A percentile compares a stretch with the other conserved stretches of the same genome.
phyloP scores from a whole-genome alignment of 2,888 invertebrate species.

The Coelogynopora nodosa region DNA sequence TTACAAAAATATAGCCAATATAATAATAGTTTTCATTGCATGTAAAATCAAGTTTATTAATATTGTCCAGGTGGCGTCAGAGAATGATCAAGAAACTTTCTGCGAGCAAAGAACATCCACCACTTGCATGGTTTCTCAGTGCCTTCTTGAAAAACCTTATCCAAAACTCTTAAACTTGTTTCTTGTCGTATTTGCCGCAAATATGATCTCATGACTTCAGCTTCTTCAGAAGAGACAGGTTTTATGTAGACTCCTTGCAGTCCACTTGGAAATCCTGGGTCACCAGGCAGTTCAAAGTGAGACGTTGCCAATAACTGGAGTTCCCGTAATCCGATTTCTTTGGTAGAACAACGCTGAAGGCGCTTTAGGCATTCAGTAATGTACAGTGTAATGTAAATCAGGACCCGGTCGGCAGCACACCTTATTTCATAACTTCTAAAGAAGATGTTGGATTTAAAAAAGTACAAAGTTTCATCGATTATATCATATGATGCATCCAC shows the following conservation, averaged over 20 bases:
- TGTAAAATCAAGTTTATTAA: too few species aligned
- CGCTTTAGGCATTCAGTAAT: neutral
- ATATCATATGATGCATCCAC: neutral
- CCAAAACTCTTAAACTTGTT: slow-evolving; percentile 82
- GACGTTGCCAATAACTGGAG: slow-evolving; percentile 69
- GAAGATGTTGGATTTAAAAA: neutral
- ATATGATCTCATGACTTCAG: slow-evolving; percentile 86
- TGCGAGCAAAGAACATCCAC: slow-evolving; percentile 98
- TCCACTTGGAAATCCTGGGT: slow-evolving; percentile 77
- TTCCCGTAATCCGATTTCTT: neutral
- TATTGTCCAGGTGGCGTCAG: slow-evolving; percentile 74
- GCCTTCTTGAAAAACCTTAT: slow-evolving; percentile 72
- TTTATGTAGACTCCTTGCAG: slow-evolving; percentile 89
- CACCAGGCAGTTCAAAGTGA: slow-evolving; percentile 93
- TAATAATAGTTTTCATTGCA: too few species aligned
- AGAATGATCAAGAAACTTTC: slow-evolving; percentile 99
- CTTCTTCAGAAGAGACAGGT: slow-evolving; percentile 74
- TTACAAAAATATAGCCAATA: too few species aligned
- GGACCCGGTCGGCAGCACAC: neutral
- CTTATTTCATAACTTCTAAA: neutral
- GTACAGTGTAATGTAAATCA: neutral
- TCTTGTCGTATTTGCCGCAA: slow-evolving; percentile 89
- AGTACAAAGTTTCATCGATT: neutral
- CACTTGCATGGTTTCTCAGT: slow-evolving; percentile 95
- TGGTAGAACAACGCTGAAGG: neutral